Evolutionary conservation across 2,888 invertebrate genomes (phyloP), one percentile per base, ranked within the genome.

Genomic region (Cyrtodaria siliqua): DNA sequence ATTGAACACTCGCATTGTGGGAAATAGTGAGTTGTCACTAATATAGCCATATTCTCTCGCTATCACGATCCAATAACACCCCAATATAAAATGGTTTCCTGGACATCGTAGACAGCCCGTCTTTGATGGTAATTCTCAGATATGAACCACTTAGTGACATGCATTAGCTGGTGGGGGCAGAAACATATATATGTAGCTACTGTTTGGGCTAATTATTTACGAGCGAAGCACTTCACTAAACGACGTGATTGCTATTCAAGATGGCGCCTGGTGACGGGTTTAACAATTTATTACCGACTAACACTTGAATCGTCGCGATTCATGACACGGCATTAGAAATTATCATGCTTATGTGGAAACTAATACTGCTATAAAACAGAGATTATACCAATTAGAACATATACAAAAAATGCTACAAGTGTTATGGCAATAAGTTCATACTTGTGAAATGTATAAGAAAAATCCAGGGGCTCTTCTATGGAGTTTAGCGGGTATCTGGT

Each of bases 191-290:
- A 42, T 44, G 26, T 33, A 33, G 70, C 70, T 76, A 66, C 76
- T 50, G 76, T 64, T 66, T 38, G 44, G 44, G 9, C 44, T 44
- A 67, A 63, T 60, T 53, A 74, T 79, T 79, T 79, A 75, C 60
- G 59, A 67, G 49, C 38, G 42, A n/a, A 26, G 59, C 23, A 55
- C 62, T 56, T 61, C 14, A 67, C 49, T 40, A 24, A 66, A 61
- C 62, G 49, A 59, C 68, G 56, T 68, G 56, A 63, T 52, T 55
- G 40, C 64, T 38, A 55, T 75, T 64, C 69, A 72, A 79, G 59
- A 75, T 75, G 79, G 79, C 79, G 79, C 79, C 79, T 38, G 23
- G 18, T 44, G 67, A 53, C 66, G 62, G 50, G 44, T 62, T 50
- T 61, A 47, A 50, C 38, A 66, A 66, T 75, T 79, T 75, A 79